A percentile compares a stretch with the other conserved stretches of the same genome.
phyloP scores from a whole-genome alignment of 1,140 invertebrate species.

The Procambarus clarkii region DNA sequence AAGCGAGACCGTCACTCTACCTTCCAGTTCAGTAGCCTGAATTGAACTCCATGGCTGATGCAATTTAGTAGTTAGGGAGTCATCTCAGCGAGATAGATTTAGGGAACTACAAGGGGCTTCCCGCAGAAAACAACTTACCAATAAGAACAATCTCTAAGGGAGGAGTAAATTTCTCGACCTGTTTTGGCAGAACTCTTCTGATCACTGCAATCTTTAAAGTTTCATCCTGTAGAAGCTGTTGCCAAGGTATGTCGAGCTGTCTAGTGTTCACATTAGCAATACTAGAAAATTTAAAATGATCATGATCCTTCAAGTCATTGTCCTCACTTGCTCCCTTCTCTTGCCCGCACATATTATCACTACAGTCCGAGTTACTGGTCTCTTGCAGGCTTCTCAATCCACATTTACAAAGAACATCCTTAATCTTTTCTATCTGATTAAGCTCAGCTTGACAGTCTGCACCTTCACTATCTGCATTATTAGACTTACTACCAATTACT shows the following conservation, averaged over 20 bases:
- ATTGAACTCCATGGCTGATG: no score
- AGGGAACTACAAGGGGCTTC: no score
- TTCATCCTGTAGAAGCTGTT: not conserved
- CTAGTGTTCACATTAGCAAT: not conserved
- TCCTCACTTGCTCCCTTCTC: not conserved
- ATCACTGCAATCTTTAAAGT: slow-evolving; percentile 28
- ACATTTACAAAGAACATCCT: not conserved
- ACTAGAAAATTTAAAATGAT: not conserved
- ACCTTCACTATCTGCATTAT: not conserved
- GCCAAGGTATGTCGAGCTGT: not conserved
- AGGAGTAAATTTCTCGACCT: slow-evolving; percentile 4
- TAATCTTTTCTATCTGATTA: not conserved
- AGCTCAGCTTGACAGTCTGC: not conserved
- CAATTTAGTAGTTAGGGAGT: no score
- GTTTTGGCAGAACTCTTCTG: slow-evolving; percentile 25
- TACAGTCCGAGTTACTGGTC: not conserved
- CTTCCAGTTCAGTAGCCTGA: no score
- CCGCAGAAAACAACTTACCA: not conserved
- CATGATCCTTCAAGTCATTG: not conserved
- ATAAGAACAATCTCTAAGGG: not conserved
- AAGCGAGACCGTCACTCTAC: no score
- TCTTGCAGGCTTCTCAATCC: not conserved
- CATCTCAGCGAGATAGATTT: no score
- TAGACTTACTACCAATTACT: not conserved
- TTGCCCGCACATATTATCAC: not conserved